A percentile compares a stretch with the other conserved stretches of the same genome.
Evolutionary conservation across 2,113 vertebrate species (phyloP).

Genomic region (Poeciliopsis retropinna): DNA sequence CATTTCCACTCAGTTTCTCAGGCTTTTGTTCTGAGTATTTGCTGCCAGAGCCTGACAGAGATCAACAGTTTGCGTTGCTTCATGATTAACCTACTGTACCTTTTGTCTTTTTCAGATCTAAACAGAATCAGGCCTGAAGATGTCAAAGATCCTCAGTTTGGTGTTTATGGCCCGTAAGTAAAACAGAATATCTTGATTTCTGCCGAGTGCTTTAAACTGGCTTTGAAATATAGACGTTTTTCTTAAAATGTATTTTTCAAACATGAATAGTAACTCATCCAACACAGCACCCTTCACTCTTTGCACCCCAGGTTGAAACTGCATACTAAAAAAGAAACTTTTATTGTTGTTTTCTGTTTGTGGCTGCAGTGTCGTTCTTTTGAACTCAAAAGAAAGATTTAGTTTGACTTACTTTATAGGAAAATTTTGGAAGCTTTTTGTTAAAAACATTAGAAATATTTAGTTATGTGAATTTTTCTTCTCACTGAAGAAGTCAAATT

Average conservation of each 20-base stretch:
- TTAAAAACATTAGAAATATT: neutral
- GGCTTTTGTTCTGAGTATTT: neutral
- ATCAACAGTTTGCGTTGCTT: neutral
- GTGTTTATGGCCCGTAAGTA: slow-evolving; percentile 79
- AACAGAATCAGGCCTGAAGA: slow-evolving; percentile 47
- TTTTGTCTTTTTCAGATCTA: neutral
- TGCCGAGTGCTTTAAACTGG: neutral
- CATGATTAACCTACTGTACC: neutral
- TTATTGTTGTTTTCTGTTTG: too few species aligned
- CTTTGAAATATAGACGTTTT: neutral
- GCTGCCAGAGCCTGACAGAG: neutral
- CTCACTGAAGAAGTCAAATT: neutral
- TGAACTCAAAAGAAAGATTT: neutral
- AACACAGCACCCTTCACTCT: neutral
- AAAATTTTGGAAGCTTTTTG: neutral
- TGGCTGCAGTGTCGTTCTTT: too few species aligned
- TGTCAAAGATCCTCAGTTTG: slow-evolving; percentile 74
- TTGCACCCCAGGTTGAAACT: neutral
- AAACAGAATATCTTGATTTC: neutral
- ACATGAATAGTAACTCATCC: neutral
- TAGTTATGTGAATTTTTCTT: neutral
- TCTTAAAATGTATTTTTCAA: neutral
- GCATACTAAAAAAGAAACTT: neutral
- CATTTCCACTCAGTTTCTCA: neutral
- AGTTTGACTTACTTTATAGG: too few species aligned